Percentiles rank a stretch among this genome's conserved stretches.
Evolutionary conservation across 2,888 invertebrate species (phyloP).

Genomic region (Nephrocerus scutellatus): DNA sequence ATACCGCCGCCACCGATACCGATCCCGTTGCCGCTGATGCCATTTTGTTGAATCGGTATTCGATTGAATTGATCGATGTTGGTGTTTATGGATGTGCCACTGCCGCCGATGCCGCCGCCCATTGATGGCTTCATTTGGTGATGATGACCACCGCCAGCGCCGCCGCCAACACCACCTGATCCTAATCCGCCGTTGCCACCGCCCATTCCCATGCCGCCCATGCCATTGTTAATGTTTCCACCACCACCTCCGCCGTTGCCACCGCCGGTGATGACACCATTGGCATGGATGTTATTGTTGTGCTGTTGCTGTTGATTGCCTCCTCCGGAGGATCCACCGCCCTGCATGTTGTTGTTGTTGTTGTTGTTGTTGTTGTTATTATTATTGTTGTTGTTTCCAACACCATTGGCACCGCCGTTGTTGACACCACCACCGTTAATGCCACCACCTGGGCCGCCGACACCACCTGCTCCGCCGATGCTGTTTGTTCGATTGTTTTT

Average conservation of each 20-base stretch:
- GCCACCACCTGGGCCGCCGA: conserved; percentile 48
- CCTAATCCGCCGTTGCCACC: conserved; percentile 38
- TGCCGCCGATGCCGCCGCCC: conserved; percentile 24
- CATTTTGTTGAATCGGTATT: conserved; percentile 41
- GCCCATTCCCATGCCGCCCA: conserved; percentile 19
- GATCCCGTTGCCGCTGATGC: conserved; percentile 30
- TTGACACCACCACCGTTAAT: background rate
- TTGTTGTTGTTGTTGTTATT: background rate
- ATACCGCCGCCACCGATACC: conserved; percentile 31
- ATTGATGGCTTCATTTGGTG: conserved; percentile 22
- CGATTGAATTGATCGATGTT: conserved; percentile 47
- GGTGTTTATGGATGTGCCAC: conserved; percentile 43
- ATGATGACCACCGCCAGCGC: conserved; percentile 24
- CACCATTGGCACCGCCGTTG: background rate
- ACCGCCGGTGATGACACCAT: conserved; percentile 14
- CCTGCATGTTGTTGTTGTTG: background rate
- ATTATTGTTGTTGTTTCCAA: background rate
- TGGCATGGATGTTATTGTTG: conserved; percentile 10
- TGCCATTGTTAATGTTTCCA: conserved; percentile 17
- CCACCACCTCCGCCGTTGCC: conserved; percentile 20
- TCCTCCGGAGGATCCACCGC: background rate
- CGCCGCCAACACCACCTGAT: conserved; percentile 22
- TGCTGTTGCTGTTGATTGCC: conserved; percentile 1
- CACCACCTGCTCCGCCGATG: conserved; percentile 29
- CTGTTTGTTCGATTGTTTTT: conserved; percentile 48